phyloP scores from a whole-genome alignment of 1,140 invertebrate genomes.

The Proctacanthus coquilletti region DNA sequence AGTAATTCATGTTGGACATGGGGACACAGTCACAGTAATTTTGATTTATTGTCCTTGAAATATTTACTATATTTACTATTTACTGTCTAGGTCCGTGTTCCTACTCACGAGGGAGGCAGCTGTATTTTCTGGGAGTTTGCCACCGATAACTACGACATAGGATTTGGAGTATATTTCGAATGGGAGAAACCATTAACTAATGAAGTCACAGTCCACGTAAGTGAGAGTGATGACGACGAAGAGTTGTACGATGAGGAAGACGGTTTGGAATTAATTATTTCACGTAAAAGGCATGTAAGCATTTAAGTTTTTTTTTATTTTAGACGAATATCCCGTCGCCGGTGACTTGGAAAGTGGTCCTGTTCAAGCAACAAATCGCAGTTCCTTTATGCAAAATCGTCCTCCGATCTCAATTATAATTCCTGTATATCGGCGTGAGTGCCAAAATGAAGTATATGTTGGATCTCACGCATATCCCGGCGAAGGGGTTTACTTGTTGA shows the following conservation, averaged over 20 bases:
- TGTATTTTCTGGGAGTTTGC: slow-evolving; percentile 99
- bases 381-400: slow-evolving; percentile 14
- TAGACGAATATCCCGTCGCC: slow-evolving; percentile 14
- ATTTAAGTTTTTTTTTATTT: too few species aligned
- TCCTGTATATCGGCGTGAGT: slow-evolving; percentile 88
- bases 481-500: slow-evolving; percentile 92
- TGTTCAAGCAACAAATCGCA: slow-evolving; percentile 28
- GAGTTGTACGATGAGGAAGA: slow-evolving; percentile 42
- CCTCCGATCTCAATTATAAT: slow-evolving; percentile 66
- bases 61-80: not conserved
- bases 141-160: slow-evolving; percentile 96
- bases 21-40: slow-evolving; percentile 81
- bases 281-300: too few species aligned
- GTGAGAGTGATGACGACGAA: slow-evolving; percentile 67
- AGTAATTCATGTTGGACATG: slow-evolving; percentile 77
- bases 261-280: slow-evolving; percentile 23
- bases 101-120: slow-evolving; percentile 86
- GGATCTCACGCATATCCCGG: slow-evolving; percentile 95
- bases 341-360: slow-evolving; percentile 30
- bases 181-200: slow-evolving; percentile 79
- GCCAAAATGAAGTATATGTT: slow-evolving; percentile 91
- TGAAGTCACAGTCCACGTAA: slow-evolving; percentile 76
- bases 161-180: slow-evolving; percentile 97
- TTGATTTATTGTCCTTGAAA: not conserved
- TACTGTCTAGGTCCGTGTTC: slow-evolving; percentile 60